Evolutionary conservation across 2,113 vertebrate genomes (phyloP).

Genomic region (Miniopterus natalensis): DNA sequence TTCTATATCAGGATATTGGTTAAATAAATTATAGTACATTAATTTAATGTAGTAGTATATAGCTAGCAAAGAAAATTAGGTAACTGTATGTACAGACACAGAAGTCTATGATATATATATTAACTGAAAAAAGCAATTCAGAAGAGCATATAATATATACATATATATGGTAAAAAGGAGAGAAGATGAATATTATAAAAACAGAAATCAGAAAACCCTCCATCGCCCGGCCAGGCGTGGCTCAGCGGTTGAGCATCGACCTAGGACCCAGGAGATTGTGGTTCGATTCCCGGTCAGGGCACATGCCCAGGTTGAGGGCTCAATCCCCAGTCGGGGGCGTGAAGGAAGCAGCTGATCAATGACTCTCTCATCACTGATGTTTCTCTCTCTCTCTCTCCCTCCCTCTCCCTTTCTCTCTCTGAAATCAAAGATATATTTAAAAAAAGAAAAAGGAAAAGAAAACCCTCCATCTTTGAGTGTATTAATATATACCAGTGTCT

Average conservation of each 20-base stretch:
- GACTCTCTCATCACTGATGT: too few species aligned
- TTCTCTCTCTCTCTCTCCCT: too few species aligned
- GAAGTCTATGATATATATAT: neutral
- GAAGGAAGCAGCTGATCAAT: too few species aligned
- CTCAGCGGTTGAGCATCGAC: too few species aligned
- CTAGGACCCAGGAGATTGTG: too few species aligned
- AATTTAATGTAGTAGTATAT: neutral
- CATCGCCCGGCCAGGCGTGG: neutral
- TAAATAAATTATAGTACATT: conserved; percentile 12
- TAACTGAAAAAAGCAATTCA: conserved; percentile 23
- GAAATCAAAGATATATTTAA: too few species aligned
- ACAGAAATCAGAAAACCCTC: neutral
- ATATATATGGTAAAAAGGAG: neutral
- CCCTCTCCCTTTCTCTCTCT: too few species aligned
- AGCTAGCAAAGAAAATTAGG: neutral
- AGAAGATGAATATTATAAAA: conserved; percentile 9
- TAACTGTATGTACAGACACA: neutral
- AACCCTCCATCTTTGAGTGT: neutral
- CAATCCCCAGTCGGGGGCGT: too few species aligned
- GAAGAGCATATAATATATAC: neutral
- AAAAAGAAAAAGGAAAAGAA: neutral
- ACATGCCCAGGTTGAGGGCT: too few species aligned
- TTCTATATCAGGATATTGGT: conserved; percentile 8
- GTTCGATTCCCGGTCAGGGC: too few species aligned
- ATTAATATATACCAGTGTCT: neutral